Base-by-base conservation (phyloP, 2,888 invertebrate species). In the Acrobasis consociella region DNA sequence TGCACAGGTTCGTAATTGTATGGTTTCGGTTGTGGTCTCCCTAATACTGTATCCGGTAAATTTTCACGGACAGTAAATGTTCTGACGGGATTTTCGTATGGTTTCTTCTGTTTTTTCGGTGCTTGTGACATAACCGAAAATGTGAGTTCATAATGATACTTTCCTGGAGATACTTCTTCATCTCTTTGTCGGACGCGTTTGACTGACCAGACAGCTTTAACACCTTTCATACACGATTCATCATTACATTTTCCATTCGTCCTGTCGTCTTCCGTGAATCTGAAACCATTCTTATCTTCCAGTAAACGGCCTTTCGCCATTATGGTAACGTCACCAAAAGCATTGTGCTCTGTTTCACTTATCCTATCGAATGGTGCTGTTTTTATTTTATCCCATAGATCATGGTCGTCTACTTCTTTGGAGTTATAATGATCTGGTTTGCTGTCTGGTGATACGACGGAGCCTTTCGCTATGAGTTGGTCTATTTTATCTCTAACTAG, bases 191-290 rank as follows among this genome's bases (percentile, higher is more conserved):
- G 86, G 60, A 95, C 93, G 60, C 95, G 93, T 81, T 95, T 95
- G 5, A 96, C 95, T 0, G 94, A 94, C 96, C 96, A 96, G 63
- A 94, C 80, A 0, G 95, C 95, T 73, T 94, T 89, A 5, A 94
- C 89, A 46, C 87, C 88, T 66, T 93, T 89, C 69, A 85, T 88
- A 66, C 94, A 94, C 67, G 89, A 89, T 38, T 93, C 91, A 51
- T 91, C 78, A 22, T 67, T 71, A 70, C 91, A 91, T 64, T 84
- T 87, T 51, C 82, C 80, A 64, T 77, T 80, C 1, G 80, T 73
- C 55, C 71, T 74, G 49, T 89, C 83, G 65, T 90, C 90, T 75
- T 94, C 94, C 0, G 93, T 82, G 72, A 95, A 95, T 50, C 91
- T 85, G 72, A 90, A 94, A 0, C 94, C 93, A 0, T 81, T 79